Percentiles rank a stretch among this genome's conserved stretches.
Conservation (phyloP, 2,888 invertebrate genomes). For the Belgica antarctica region DNA sequence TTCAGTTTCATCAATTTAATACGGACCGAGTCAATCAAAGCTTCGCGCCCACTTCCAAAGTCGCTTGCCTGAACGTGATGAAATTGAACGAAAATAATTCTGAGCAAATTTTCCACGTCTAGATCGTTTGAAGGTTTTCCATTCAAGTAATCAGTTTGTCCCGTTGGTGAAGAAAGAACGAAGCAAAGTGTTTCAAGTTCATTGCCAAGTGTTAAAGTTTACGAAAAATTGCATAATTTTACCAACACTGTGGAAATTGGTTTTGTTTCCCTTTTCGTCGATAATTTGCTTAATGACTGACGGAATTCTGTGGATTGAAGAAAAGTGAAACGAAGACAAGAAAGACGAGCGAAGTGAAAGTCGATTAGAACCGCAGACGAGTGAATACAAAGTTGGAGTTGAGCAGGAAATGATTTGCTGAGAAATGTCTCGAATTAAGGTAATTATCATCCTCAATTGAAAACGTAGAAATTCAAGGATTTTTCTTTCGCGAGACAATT, state of each 20-base stretch:
- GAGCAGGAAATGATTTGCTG: conserved; percentile 40
- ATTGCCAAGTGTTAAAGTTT: not conserved
- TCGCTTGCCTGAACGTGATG: too few species aligned
- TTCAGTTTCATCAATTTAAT: too few species aligned
- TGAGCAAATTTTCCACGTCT: too few species aligned
- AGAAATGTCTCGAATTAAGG: conserved; percentile 43
- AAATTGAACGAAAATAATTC: too few species aligned
- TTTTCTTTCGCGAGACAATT: not conserved
- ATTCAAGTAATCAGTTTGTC: too few species aligned
- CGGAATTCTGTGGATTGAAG: not conserved
- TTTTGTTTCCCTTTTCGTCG: not conserved
- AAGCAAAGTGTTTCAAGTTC: not conserved
- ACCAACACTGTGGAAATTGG: conserved; percentile 1
- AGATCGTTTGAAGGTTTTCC: too few species aligned
- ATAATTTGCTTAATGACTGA: not conserved
- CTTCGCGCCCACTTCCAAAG: too few species aligned
- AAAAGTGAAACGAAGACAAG: conserved; percentile 10
- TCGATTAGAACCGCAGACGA: too few species aligned
- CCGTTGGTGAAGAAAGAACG: too few species aligned
- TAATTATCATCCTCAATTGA: conserved; percentile 19
- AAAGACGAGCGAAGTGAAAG: not conserved
- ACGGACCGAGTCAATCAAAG: too few species aligned
- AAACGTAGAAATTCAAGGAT: conserved; percentile 33
- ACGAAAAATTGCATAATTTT: conserved; percentile 13
- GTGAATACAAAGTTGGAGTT: not conserved